Evolutionary conservation across 2,888 invertebrate genomes (phyloP).

Genomic region (Pammene fasciana): DNA sequence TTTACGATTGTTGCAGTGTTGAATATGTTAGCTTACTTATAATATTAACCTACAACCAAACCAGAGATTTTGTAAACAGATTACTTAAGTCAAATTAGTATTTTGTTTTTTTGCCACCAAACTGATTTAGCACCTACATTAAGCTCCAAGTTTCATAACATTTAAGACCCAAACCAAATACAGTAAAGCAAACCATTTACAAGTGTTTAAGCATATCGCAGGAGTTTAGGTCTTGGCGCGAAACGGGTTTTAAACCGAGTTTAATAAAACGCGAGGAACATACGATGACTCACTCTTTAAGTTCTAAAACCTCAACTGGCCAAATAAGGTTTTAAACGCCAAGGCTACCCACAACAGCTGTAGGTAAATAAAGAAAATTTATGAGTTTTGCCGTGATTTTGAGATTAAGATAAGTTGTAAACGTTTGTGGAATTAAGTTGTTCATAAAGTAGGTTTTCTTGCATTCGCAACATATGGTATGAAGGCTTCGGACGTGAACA

Average conservation of each 20-base stretch:
- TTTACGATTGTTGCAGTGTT: too few relatives aligned
- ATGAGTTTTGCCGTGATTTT: background rate
- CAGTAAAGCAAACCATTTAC: conserved; percentile 8
- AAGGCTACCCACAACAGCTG: conserved; percentile 1
- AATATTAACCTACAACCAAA: too few relatives aligned
- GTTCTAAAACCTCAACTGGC: conserved; percentile 32
- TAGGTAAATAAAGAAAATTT: background rate
- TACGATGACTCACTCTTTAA: conserved; percentile 15
- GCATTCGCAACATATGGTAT: conserved; percentile 9
- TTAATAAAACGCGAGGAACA: conserved; percentile 13
- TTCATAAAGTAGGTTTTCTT: conserved; percentile 7
- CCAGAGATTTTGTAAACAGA: too few relatives aligned
- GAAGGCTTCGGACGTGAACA: conserved; percentile 22
- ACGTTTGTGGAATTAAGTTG: background rate
- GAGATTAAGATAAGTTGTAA: conserved; percentile 12
- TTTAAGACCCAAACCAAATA: conserved; percentile 12
- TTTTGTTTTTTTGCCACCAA: too few relatives aligned
- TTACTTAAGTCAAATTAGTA: too few relatives aligned
- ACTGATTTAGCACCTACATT: too few relatives aligned
- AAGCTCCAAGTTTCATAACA: background rate
- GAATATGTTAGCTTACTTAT: too few relatives aligned
- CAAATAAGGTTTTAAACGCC: conserved; percentile 36
- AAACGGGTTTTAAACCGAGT: conserved; percentile 22
- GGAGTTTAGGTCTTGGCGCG: conserved; percentile 5
- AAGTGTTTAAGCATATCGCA: conserved; percentile 7